A percentile compares a stretch with the other conserved stretches of the same genome.
Conservation (phyloP, 1,140 invertebrate species). For the honey bee (Apis mellifera) region DNA sequence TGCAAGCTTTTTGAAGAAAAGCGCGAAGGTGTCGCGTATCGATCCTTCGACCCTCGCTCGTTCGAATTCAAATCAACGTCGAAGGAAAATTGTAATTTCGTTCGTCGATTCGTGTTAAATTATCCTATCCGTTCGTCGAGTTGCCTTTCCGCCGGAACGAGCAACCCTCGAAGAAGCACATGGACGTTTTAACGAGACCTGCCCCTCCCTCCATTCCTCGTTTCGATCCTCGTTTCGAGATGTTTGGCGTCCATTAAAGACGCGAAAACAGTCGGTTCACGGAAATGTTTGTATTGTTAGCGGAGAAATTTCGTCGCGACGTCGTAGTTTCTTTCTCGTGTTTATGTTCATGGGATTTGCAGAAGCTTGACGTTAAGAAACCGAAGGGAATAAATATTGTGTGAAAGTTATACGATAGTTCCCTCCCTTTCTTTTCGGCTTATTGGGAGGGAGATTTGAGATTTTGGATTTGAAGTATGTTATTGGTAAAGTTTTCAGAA, state of each 20-base stretch:
- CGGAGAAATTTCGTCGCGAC: not conserved
- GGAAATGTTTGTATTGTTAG: not conserved
- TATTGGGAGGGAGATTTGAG: not conserved
- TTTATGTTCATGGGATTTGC: not conserved
- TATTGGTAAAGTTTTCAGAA: too few relatives aligned
- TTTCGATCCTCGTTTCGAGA: not conserved
- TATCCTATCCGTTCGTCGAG: conserved; percentile 22
- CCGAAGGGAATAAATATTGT: not conserved
- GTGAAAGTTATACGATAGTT: not conserved
- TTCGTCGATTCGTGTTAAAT: conserved; percentile 21
- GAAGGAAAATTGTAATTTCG: conserved; percentile 25
- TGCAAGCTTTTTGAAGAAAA: not conserved
- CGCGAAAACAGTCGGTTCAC: too few relatives aligned
- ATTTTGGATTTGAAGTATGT: not conserved
- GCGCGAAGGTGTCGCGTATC: not conserved
- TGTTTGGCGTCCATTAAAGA: conserved; percentile 4
- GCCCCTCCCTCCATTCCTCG: not conserved
- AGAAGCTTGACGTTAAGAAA: not conserved
- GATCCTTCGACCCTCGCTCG: not conserved
- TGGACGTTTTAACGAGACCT: conserved; percentile 10
- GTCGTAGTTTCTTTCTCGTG: not conserved
- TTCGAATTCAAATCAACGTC: not conserved
- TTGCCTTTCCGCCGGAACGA: not conserved
- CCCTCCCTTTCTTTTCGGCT: not conserved
- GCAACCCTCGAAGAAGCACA: conserved; percentile 1